Conservation (phyloP, 2,888 invertebrate species). For the Lacanobia oleracea region DNA sequence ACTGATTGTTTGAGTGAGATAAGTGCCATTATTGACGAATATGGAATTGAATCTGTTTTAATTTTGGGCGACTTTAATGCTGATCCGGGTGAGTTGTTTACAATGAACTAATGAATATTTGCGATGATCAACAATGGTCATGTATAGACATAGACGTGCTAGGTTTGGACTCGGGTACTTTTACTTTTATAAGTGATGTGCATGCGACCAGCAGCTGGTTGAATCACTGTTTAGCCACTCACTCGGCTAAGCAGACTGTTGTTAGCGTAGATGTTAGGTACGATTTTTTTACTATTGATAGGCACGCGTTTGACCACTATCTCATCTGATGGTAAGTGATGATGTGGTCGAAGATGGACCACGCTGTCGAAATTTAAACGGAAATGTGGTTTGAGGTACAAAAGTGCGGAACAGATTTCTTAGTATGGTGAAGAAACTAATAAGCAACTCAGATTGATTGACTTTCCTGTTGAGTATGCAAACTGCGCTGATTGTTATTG, state of each 20-base stretch:
- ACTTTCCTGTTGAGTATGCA: background rate
- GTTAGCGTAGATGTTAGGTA: background rate
- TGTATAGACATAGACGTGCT: constrained; percentile 3
- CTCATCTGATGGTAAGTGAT: too few relatives aligned
- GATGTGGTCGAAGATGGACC: too few relatives aligned
- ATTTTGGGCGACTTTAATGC: constrained; percentile 6
- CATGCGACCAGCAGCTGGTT: constrained; percentile 3
- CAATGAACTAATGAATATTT: background rate
- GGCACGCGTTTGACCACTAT: too few relatives aligned
- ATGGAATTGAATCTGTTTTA: background rate
- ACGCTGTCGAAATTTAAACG: background rate
- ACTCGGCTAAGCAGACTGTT: constrained; percentile 2
- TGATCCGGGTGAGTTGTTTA: constrained; percentile 10
- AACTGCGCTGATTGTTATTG: too few relatives aligned
- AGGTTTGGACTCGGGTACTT: constrained; percentile 4
- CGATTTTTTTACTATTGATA: too few relatives aligned
- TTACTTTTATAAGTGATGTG: constrained; percentile 5
- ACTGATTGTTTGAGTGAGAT: background rate
- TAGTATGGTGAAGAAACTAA: background rate
- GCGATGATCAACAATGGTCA: constrained; percentile 1
- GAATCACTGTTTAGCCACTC: constrained; percentile 4
- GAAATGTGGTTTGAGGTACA: background rate
- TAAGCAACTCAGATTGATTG: background rate
- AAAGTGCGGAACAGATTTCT: background rate
- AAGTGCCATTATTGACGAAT: background rate